phyloP scores from a whole-genome alignment of 1,140 invertebrate species.

The Drosophila tsacasi region DNA sequence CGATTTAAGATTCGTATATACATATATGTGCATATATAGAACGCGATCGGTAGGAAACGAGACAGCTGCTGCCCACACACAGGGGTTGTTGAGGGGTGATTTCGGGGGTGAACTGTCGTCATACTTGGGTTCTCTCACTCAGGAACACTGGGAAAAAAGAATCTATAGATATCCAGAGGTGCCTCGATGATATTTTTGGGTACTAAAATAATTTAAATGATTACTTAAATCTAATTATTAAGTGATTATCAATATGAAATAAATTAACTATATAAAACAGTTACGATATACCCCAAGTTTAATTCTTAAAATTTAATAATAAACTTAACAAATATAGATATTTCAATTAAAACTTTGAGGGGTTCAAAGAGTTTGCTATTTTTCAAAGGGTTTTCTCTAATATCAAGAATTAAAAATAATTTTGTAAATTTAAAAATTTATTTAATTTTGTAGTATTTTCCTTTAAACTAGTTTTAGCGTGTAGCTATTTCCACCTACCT shows the following conservation, averaged over 20 bases:
- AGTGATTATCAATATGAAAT: too few species aligned
- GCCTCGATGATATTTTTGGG: too few species aligned
- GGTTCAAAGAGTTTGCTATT: too few species aligned
- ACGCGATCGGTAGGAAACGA: conserved; percentile 40
- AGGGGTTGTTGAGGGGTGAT: background rate
- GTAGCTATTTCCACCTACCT: background rate
- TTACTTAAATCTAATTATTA: too few species aligned
- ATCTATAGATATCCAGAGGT: too few species aligned
- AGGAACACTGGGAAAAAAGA: conserved; percentile 7
- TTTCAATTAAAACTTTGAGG: too few species aligned
- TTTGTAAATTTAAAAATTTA: background rate
- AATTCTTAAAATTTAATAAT: too few species aligned
- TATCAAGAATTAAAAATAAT: background rate
- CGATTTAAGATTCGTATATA: conserved; percentile 49
- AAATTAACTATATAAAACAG: too few species aligned
- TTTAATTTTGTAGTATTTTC: background rate
- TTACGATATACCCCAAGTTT: too few species aligned
- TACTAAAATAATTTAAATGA: too few species aligned
- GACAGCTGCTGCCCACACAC: conserved; percentile 44
- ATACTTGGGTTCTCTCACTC: conserved; percentile 18
- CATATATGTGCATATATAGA: conserved; percentile 15
- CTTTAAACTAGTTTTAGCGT: conserved; percentile 11
- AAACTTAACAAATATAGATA: too few species aligned
- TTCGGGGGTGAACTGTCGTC: conserved; percentile 24
- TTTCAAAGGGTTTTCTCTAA: too few species aligned